A percentile compares a stretch with the other conserved stretches of the same genome.
Conservation (phyloP, 2,888 invertebrate genomes). For the Liopterus haemorrhoidalis region DNA sequence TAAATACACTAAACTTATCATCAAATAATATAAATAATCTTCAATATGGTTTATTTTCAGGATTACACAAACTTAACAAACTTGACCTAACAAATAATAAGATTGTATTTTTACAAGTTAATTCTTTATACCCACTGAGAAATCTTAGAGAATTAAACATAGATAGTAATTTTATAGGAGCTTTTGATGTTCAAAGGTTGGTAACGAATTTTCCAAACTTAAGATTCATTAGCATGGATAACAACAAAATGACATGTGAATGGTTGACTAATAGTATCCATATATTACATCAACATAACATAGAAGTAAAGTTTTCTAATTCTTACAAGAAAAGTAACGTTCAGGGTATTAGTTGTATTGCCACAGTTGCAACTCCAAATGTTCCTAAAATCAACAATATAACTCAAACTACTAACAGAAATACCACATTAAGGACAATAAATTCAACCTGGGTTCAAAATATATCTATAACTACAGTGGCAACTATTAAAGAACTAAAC, state of each 20-base stretch:
- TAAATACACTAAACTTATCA: slow-evolving; percentile 15
- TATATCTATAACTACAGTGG: too few species aligned
- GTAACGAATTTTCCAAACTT: slow-evolving; percentile 6
- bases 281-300: not conserved
- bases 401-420: too few species aligned
- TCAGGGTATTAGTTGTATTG: slow-evolving; percentile 19
- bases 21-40: slow-evolving; percentile 11
- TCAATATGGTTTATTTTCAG: slow-evolving; percentile 22
- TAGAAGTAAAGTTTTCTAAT: slow-evolving; percentile 14
- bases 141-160: slow-evolving; percentile 17
- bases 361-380: too few species aligned
- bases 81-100: slow-evolving; percentile 18
- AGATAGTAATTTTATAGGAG: slow-evolving; percentile 10
- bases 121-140: slow-evolving; percentile 18
- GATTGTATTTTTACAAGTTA: slow-evolving; percentile 12
- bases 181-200: slow-evolving; percentile 10
- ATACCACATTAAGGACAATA: too few species aligned
- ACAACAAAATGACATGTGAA: slow-evolving; percentile 17
- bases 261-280: slow-evolving; percentile 14
- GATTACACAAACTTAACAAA: slow-evolving; percentile 13
- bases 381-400: too few species aligned
- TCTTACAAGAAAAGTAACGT: slow-evolving; percentile 12
- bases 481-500: too few species aligned
- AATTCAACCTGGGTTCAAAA: too few species aligned
- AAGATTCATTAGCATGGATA: slow-evolving; percentile 3